A percentile compares a stretch with the other conserved stretches of the same genome.
Evolutionary conservation across 2,888 invertebrate genomes (phyloP).

Genomic region (Macropis europaea): DNA sequence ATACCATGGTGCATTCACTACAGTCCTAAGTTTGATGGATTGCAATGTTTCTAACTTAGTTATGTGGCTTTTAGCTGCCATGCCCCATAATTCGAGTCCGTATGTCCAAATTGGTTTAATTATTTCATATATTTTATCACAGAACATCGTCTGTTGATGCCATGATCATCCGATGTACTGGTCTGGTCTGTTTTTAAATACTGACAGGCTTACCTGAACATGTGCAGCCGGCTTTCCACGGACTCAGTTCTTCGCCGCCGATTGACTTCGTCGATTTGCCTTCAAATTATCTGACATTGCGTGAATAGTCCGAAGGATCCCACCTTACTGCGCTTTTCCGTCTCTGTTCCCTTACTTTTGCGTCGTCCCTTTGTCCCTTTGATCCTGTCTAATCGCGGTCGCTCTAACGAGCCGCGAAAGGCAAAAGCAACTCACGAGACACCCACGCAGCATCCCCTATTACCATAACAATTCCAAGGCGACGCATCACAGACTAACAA

Average conservation of each 20-base stretch:
- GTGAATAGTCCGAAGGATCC: conserved; percentile 14
- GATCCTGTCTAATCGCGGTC: conserved; percentile 7
- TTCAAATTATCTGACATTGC: conserved; percentile 38
- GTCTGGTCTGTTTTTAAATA: too few relatives aligned
- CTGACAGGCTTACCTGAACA: too few relatives aligned
- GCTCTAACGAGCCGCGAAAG: background rate
- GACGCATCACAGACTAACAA: conserved; percentile 23
- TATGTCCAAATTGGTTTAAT: too few relatives aligned
- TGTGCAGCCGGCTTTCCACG: too few relatives aligned
- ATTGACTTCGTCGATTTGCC: conserved; percentile 19
- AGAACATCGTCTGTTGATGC: too few relatives aligned
- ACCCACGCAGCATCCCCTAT: conserved; percentile 8
- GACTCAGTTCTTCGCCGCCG: conserved; percentile 5
- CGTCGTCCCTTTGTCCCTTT: background rate
- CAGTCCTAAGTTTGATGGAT: too few relatives aligned
- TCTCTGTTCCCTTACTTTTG: background rate
- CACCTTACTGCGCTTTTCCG: background rate
- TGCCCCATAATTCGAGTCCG: too few relatives aligned
- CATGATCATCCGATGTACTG: too few relatives aligned
- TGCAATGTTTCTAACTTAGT: too few relatives aligned
- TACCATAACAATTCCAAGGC: conserved; percentile 38
- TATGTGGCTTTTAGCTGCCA: too few relatives aligned
- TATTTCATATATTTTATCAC: too few relatives aligned
- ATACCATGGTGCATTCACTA: too few relatives aligned
- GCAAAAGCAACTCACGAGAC: background rate